These are phyloP conservation scores for Smutsia temminckii DNA, from an alignment of 2,797 vertebrate genomes.

Conservation along the genomic window DNA sequence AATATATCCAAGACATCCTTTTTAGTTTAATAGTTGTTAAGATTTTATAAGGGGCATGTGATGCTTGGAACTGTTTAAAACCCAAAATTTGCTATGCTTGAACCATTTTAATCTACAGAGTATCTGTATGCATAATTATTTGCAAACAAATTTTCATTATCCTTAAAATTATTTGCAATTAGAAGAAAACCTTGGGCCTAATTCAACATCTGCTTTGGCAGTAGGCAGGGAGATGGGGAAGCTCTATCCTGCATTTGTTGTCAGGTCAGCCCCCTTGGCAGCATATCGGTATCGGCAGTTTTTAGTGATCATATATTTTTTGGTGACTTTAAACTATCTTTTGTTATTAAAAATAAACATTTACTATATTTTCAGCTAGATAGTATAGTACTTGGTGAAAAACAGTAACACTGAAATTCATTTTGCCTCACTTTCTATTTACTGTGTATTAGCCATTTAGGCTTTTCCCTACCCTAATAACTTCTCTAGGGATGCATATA, in stretches of 20 bases:
- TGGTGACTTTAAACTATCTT: constrained; percentile 60
- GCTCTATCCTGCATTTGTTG: constrained; percentile 33
- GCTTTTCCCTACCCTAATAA: constrained; percentile 60
- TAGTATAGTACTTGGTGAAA: constrained; percentile 64
- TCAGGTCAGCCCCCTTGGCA: constrained; percentile 51
- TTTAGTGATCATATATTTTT: constrained; percentile 18
- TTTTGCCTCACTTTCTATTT: constrained; percentile 69
- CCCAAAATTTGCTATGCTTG: constrained; percentile 34
- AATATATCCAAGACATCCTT: not conserved
- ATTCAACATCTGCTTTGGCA: not conserved
- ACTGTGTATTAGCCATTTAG: constrained; percentile 43
- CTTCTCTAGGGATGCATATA: constrained; percentile 14
- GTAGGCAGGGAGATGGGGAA: not conserved
- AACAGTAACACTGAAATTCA: constrained; percentile 14
- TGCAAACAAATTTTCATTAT: constrained; percentile 63
- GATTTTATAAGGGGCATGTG: constrained; percentile 52
- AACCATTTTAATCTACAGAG: constrained; percentile 48
- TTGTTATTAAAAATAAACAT: constrained; percentile 75
- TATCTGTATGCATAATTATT: constrained; percentile 48
- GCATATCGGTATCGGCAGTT: not conserved
- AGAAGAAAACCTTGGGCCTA: constrained; percentile 43
- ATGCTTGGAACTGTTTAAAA: constrained; percentile 35
- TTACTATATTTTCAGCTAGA: constrained; percentile 52
- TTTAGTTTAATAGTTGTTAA: constrained; percentile 42
- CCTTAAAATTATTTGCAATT: constrained; percentile 56